phyloP scores from a whole-genome alignment of 2,888 invertebrate genomes.

The Lasioglossum morio region DNA sequence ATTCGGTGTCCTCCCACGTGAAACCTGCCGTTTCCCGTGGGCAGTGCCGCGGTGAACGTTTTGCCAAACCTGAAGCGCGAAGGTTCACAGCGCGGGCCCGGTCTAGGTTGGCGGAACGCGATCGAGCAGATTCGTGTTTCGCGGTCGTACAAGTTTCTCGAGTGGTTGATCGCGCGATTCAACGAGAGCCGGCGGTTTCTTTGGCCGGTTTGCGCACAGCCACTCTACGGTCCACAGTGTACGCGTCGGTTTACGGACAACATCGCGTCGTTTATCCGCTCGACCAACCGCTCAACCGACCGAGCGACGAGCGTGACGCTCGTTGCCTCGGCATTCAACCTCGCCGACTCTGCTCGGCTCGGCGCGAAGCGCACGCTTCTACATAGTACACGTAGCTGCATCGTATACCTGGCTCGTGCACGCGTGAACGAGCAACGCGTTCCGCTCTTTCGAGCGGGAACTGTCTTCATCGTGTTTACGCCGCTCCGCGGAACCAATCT shows the following conservation, averaged over 20 bases:
- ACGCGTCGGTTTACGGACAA: slow-evolving; percentile 14
- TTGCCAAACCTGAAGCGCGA: not conserved
- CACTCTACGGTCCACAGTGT: not conserved
- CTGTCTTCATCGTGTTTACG: not conserved
- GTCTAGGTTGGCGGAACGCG: slow-evolving; percentile 1
- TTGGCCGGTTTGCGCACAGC: not conserved
- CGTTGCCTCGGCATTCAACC: slow-evolving; percentile 19
- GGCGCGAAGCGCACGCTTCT: not conserved
- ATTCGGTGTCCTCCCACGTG: not conserved
- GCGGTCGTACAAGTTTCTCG: slow-evolving; percentile 18
- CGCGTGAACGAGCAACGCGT: not conserved
- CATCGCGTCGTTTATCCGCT: slow-evolving; percentile 22
- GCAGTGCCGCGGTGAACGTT: not conserved
- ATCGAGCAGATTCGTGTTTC: slow-evolving; percentile 14
- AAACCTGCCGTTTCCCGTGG: slow-evolving; percentile 4
- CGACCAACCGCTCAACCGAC: slow-evolving; percentile 16
- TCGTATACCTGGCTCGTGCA: not conserved
- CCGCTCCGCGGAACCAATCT: not conserved
- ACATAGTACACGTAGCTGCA: not conserved
- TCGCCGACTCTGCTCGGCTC: slow-evolving; percentile 5
- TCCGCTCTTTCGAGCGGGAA: slow-evolving; percentile 6
- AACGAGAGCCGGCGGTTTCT: slow-evolving; percentile 10
- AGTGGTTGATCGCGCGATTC: slow-evolving; percentile 12
- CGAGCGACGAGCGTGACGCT: slow-evolving; percentile 28
- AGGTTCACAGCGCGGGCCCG: not conserved